These are phyloP conservation scores for Andricus grossulariae DNA, from an alignment of 1,140 invertebrate species.

Conservation along the genomic window DNA sequence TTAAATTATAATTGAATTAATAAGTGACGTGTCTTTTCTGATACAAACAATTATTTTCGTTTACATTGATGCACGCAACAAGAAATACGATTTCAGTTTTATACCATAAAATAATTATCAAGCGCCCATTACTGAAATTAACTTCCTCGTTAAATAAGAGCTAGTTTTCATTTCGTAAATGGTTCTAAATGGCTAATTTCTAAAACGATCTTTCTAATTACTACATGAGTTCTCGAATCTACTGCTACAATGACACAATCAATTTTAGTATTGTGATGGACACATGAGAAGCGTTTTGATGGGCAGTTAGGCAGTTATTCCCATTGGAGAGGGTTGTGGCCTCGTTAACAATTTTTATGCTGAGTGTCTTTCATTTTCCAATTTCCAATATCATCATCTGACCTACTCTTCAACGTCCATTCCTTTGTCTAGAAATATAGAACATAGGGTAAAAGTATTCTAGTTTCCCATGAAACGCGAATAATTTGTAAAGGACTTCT, in stretches of 20 bases:
- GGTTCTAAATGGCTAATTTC: no score
- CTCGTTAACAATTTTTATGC: slow-evolving; percentile 20
- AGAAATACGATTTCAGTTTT: no score
- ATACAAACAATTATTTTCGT: no score
- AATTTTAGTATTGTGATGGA: background rate
- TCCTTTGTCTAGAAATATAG: background rate
- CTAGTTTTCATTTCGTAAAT: no score
- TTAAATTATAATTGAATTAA: no score
- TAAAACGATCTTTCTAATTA: background rate
- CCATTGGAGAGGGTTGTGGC: background rate
- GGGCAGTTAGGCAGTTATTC: slow-evolving; percentile 6
- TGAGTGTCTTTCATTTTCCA: slow-evolving; percentile 21
- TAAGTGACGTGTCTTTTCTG: no score
- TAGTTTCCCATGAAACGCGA: slow-evolving; percentile 17
- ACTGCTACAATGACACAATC: background rate
- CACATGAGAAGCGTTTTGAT: slow-evolving; percentile 7
- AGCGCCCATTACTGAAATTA: no score
- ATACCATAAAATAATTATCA: no score
- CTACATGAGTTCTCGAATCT: background rate
- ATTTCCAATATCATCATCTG: slow-evolving; percentile 3
- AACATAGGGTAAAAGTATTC: background rate
- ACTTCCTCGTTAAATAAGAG: no score
- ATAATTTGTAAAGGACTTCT: slow-evolving; percentile 5
- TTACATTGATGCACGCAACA: no score
- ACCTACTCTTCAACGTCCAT: background rate